These are phyloP conservation scores for Chironomus tepperi DNA, from an alignment of 1,140 invertebrate species.

Conservation along the genomic window DNA sequence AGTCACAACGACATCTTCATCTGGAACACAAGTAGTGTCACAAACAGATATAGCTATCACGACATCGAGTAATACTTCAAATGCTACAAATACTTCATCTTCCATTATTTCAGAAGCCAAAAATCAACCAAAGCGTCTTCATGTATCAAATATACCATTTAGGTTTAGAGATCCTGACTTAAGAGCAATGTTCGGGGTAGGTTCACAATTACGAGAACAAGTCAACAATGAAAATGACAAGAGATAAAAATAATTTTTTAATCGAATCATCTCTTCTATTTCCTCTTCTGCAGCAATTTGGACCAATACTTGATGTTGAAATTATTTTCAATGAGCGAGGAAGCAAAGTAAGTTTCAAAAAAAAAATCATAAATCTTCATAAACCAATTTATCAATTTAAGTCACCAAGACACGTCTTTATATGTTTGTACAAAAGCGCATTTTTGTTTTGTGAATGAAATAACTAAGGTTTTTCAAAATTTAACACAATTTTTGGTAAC, in stretches of 20 bases:
- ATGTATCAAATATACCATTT: slow-evolving; percentile 99
- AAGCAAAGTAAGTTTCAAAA: slow-evolving; percentile 83
- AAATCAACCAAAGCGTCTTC: slow-evolving; percentile 74
- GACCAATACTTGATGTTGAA: slow-evolving; percentile 96
- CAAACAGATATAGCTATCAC: neutral
- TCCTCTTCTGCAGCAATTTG: slow-evolving; percentile 84
- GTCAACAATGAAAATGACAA: slow-evolving; percentile 18
- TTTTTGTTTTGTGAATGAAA: too few relatives aligned
- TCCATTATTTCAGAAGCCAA: slow-evolving; percentile 38
- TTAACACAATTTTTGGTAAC: too few relatives aligned
- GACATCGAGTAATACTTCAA: neutral
- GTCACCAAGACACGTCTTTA: too few relatives aligned
- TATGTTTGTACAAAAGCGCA: too few relatives aligned
- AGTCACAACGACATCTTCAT: slow-evolving; percentile 15
- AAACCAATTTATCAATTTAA: too few relatives aligned
- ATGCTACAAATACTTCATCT: neutral
- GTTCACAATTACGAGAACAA: slow-evolving; percentile 39
- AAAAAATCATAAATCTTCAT: neutral
- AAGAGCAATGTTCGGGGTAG: slow-evolving; percentile 94
- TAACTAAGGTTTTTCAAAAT: too few relatives aligned
- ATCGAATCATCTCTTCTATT: slow-evolving; percentile 30
- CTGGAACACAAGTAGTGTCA: slow-evolving; percentile 12
- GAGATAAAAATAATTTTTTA: slow-evolving; percentile 16
- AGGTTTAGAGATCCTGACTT: slow-evolving; percentile 96
- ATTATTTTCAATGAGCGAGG: slow-evolving; percentile 99